A percentile compares a stretch with the other conserved stretches of the same genome.
Conservation (phyloP, 1,140 invertebrate genomes). For the Cyphomyrmex costatus region DNA sequence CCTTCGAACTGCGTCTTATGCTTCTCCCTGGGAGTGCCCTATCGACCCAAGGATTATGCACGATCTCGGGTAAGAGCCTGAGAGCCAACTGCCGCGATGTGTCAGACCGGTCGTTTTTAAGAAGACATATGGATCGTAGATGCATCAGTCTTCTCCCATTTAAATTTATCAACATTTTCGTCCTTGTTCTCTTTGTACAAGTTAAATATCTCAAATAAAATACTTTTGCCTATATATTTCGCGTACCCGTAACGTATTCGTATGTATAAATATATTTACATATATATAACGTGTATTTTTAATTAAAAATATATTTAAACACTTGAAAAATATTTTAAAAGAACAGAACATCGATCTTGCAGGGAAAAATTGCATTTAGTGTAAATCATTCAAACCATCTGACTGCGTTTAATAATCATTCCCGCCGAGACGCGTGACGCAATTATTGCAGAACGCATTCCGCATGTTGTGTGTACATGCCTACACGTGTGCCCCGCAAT, state of each 20-base stretch:
- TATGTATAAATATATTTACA: too few relatives aligned
- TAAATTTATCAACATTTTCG: constrained; percentile 7
- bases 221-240: not conserved
- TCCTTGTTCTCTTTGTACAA: not conserved
- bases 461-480: constrained; percentile 73
- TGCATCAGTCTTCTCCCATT: not conserved
- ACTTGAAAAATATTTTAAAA: not conserved
- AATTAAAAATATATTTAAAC: not conserved
- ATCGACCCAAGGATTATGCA: constrained; percentile 42
- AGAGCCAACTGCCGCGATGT: constrained; percentile 36
- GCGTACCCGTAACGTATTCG: too few relatives aligned
- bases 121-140: constrained; percentile 36
- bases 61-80: constrained; percentile 36
- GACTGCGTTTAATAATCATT: constrained; percentile 76
- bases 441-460: constrained; percentile 78
- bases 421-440: constrained; percentile 66
- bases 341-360: not conserved
- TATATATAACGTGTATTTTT: not conserved
- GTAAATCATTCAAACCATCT: not conserved
- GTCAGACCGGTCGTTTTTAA: constrained; percentile 42
- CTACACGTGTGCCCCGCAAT: constrained; percentile 73
- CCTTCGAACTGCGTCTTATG: constrained; percentile 50
- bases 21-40: constrained; percentile 29
- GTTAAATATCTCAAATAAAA: not conserved
- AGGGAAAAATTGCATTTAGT: not conserved